Base-by-base conservation (phyloP, 2,888 invertebrate species). In the Subacronicta megacephala region DNA sequence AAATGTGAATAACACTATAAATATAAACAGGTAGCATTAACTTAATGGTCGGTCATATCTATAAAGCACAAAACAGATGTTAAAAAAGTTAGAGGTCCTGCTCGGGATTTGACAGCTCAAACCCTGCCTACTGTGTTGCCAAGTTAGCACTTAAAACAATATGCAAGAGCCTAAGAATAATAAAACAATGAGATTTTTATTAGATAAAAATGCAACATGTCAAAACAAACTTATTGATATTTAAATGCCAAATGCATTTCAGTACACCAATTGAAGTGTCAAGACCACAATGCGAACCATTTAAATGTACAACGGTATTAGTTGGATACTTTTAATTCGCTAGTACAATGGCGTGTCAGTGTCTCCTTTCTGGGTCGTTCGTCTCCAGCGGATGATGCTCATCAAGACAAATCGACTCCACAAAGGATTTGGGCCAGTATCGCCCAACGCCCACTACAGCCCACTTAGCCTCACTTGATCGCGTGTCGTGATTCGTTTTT, bases 381-480 rank as follows among this genome's bases (percentile, higher is more conserved):
- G 53, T 62, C 75, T 75, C 75, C 66, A 68, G 45, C 84, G 88
- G 86, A 87, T 79, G 80, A 62, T 69, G 73, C 62, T 73, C 77
- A 83, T 87, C 83, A 82, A 80, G 77, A 75, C 70, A 70, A 77
- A 76, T 75, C 73, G 72, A 67, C 68, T 69, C 72, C 65, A 80
- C 82, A 82, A 86, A 86, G 79, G 82, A 87, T 86, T 82, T 78
- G 74, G 82, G 77, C 77, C 81, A 81, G 85, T 78, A 77, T 73
- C 62, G 84, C 69, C 46, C 61, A 55, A 66, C 84, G 78, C 85
- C 85, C 78, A 81, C 82, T 53, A 54, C 78, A 65, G 47, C 60
- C 73, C 81, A 82, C 77, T 77, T 77, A 58, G 31, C 20, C 17
- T 45, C 60, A 56, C 72, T 65, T 65, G 72, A 71, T 64, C 53